These are phyloP conservation scores for Diacarnus erythraeanus DNA, from an alignment of 37 sponge, comb jelly and placozoan genomes.

Conservation along the genomic window DNA sequence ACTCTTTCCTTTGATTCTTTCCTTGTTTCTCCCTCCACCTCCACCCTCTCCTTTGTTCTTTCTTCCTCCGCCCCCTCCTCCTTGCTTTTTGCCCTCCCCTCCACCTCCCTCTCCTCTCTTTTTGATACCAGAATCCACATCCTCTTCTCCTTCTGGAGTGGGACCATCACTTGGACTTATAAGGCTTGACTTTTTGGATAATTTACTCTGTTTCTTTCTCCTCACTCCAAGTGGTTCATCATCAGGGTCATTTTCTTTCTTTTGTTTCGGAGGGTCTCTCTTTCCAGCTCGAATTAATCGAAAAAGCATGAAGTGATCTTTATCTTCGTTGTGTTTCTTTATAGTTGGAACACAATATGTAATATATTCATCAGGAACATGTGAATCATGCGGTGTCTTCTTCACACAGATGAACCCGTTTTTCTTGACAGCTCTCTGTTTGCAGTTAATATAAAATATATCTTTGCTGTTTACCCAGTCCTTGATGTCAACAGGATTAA, in stretches of 20 bases:
- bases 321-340: conserved; percentile 12
- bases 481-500: conserved; percentile 2
- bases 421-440: not conserved
- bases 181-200: too few relatives aligned
- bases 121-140: not conserved
- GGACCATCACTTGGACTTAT: not conserved
- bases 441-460: conserved; percentile 57
- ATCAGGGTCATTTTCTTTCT: not conserved
- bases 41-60: not conserved
- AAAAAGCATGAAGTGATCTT: conserved; percentile 27
- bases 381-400: not conserved
- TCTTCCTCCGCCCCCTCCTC: not conserved
- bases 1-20: not conserved
- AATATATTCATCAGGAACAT: not conserved
- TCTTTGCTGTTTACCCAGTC: conserved; percentile 44
- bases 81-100: too few relatives aligned
- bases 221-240: not conserved
- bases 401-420: conserved; percentile 51
- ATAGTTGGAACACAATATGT: conserved; percentile 21
- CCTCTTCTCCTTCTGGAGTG: not conserved
- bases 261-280: not conserved
- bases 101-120: not conserved
- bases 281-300: conserved; percentile 13
- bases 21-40: not conserved
- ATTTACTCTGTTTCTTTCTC: too few relatives aligned